Conservation (phyloP, 2,113 vertebrate genomes). For the Perca flavescens region DNA sequence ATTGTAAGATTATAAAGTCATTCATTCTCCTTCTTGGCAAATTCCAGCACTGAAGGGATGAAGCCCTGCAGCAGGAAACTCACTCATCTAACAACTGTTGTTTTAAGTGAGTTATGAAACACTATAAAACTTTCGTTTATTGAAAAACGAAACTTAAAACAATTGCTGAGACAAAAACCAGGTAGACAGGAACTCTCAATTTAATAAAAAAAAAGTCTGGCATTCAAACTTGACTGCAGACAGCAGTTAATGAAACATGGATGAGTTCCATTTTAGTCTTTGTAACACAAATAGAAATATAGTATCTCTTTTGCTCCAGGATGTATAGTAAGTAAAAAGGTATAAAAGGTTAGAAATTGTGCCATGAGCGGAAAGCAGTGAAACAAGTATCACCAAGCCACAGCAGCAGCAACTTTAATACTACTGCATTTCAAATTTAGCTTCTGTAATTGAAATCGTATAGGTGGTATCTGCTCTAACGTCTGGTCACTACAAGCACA, state of each 20-base stretch:
- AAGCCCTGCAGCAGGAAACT: no score
- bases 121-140: no score
- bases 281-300: background rate
- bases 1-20: no score
- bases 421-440: background rate
- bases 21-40: no score
- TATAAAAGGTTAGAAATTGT: background rate
- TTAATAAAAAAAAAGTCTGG: background rate
- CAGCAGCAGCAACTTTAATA: background rate
- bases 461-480: accelerated
- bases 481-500: no score
- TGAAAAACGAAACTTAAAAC: no score
- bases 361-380: background rate
- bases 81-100: no score
- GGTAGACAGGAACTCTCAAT: background rate
- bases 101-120: no score
- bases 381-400: background rate
- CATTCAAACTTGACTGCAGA: background rate
- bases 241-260: background rate
- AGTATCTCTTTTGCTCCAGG: background rate
- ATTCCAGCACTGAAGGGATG: no score
- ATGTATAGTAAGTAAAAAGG: background rate
- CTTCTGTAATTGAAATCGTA: background rate
- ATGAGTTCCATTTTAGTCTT: background rate
- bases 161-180: no score